phyloP scores from a whole-genome alignment of 2,113 vertebrate genomes.

The Lepidiolamprologus cunningtoni region DNA sequence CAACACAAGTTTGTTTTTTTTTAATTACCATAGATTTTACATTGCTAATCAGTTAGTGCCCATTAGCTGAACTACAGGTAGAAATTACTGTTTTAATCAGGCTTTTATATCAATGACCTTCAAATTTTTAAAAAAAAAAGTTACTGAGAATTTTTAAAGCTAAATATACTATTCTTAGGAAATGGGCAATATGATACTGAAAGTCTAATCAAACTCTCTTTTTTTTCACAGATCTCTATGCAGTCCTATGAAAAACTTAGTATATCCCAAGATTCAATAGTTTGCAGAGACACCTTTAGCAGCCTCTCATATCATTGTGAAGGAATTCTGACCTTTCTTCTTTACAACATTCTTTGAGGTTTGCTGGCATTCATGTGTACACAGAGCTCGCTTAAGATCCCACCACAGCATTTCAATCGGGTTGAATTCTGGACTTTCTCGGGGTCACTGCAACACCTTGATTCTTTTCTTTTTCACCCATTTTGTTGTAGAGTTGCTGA shows the following conservation, averaged over 20 bases:
- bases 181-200: neutral
- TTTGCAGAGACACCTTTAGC: neutral
- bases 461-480: neutral
- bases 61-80: neutral
- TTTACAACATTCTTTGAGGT: neutral
- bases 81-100: neutral
- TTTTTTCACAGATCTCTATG: neutral
- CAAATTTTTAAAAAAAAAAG: rapidly evolving
- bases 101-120: neutral
- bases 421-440: neutral
- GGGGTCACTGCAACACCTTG: neutral
- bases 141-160: neutral
- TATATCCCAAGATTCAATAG: neutral
- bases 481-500: neutral
- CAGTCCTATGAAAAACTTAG: neutral
- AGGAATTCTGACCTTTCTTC: neutral
- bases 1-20: neutral
- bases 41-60: neutral
- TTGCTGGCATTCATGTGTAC: neutral
- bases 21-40: neutral
- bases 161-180: neutral
- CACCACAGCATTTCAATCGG: neutral
- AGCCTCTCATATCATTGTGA: neutral
- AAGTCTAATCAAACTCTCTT: neutral
- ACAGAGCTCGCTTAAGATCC: neutral